Conservation (phyloP, 2,113 vertebrate species). For the Strigops habroptila region DNA sequence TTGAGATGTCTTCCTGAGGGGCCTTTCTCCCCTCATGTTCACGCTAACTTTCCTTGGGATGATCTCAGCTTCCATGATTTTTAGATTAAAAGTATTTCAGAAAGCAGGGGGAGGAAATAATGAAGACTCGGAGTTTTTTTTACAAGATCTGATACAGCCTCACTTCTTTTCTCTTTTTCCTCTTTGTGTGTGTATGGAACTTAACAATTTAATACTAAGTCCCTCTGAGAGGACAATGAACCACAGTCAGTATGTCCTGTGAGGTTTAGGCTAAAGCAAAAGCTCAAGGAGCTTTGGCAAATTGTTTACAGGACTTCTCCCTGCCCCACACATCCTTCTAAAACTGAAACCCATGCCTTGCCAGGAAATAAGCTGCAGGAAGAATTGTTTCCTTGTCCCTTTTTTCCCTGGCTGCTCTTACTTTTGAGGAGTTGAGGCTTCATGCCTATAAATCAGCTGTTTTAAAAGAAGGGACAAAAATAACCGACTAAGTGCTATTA, state of each 20-base stretch:
- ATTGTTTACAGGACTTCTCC: not conserved
- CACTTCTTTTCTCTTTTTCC: not conserved
- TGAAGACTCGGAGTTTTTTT: not conserved
- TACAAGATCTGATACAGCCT: not conserved
- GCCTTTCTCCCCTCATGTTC: conserved; percentile 5
- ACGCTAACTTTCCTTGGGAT: conserved; percentile 45
- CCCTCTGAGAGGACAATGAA: not conserved
- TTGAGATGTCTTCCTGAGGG: not conserved
- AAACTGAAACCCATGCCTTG: not conserved
- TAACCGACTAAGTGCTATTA: not conserved
- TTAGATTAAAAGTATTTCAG: not conserved
- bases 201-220: not conserved
- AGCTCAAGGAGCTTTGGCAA: not conserved
- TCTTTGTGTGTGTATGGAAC: not conserved
- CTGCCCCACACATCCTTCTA: not conserved
- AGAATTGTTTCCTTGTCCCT: not conserved
- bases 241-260: not conserved
- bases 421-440: not conserved
- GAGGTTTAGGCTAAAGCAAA: not conserved
- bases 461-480: not conserved
- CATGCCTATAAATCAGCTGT: not conserved
- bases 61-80: conserved; percentile 40
- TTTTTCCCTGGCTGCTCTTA: not conserved
- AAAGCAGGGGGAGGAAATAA: not conserved
- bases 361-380: not conserved